Evolutionary conservation across 2,888 invertebrate species (phyloP).

Genomic region (Globia sparganii): DNA sequence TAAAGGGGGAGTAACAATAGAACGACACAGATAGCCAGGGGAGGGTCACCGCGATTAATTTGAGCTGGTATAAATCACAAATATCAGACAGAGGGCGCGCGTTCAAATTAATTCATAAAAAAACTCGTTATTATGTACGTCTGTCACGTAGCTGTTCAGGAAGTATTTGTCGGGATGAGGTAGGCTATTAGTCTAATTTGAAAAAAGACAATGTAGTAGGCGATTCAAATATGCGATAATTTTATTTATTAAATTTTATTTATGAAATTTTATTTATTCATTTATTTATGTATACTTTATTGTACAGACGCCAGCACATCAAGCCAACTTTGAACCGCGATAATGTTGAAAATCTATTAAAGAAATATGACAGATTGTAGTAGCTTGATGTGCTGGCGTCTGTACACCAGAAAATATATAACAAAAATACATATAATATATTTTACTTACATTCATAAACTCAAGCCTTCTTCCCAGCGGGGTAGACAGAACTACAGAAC

Average conservation of each 20-base stretch:
- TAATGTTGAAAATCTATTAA: too few relatives aligned
- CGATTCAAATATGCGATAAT: background rate
- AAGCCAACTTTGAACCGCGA: too few relatives aligned
- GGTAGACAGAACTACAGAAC: background rate
- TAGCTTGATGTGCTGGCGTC: too few relatives aligned
- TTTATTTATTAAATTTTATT: too few relatives aligned
- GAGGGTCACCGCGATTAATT: constrained; percentile 67
- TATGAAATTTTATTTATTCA: too few relatives aligned
- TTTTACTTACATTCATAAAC: background rate
- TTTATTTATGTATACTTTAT: too few relatives aligned
- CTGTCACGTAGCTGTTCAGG: constrained; percentile 14
- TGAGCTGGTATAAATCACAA: constrained; percentile 70
- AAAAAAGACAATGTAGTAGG: background rate
- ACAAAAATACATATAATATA: too few relatives aligned
- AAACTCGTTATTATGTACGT: constrained; percentile 52
- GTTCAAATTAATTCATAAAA: constrained; percentile 66
- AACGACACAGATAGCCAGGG: constrained; percentile 55
- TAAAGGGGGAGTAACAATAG: constrained; percentile 63
- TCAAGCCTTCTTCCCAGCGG: background rate
- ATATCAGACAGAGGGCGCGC: constrained; percentile 47
- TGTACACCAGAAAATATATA: too few relatives aligned
- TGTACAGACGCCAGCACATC: too few relatives aligned
- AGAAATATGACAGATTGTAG: too few relatives aligned
- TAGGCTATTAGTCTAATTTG: background rate
- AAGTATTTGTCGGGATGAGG: constrained; percentile 20